Evolutionary conservation across 2,888 invertebrate species (phyloP).

Genomic region (Oligia fasciuncula): DNA sequence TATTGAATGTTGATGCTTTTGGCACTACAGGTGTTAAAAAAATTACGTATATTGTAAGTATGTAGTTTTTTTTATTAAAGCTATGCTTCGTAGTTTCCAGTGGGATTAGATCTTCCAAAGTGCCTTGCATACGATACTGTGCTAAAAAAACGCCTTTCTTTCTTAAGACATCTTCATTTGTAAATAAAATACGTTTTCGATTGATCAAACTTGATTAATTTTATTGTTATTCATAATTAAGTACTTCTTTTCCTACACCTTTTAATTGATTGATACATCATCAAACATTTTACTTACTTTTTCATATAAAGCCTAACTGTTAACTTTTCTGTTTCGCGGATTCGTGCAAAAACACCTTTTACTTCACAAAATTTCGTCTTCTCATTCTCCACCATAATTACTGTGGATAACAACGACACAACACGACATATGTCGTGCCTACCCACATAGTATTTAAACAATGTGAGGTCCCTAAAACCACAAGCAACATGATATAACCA

Average conservation of each 20-base stretch:
- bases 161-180: not conserved
- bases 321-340: not conserved
- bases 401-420: conserved; percentile 1
- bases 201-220: conserved; percentile 1
- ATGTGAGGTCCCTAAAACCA: conserved; percentile 64
- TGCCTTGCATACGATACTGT: not conserved
- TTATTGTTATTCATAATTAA: not conserved
- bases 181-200: not conserved
- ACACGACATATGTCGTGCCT: conserved; percentile 19
- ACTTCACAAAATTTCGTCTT: not conserved
- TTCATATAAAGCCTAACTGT: conserved; percentile 6
- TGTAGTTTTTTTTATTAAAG: not conserved
- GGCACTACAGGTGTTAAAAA: conserved; percentile 4
- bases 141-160: not conserved
- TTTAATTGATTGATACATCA: conserved; percentile 5
- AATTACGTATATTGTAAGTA: not conserved
- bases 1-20: conserved; percentile 15
- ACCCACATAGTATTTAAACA: conserved; percentile 60
- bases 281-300: not conserved
- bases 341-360: conserved; percentile 4
- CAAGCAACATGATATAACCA: conserved; percentile 69
- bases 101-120: not conserved
- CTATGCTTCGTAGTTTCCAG: not conserved
- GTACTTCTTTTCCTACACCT: not conserved
- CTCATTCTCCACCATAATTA: conserved; percentile 12